Percentiles rank a stretch among this genome's conserved stretches.
Evolutionary conservation across 2,797 vertebrate species (phyloP).

Genomic region (Sphaeramia orbicularis): DNA sequence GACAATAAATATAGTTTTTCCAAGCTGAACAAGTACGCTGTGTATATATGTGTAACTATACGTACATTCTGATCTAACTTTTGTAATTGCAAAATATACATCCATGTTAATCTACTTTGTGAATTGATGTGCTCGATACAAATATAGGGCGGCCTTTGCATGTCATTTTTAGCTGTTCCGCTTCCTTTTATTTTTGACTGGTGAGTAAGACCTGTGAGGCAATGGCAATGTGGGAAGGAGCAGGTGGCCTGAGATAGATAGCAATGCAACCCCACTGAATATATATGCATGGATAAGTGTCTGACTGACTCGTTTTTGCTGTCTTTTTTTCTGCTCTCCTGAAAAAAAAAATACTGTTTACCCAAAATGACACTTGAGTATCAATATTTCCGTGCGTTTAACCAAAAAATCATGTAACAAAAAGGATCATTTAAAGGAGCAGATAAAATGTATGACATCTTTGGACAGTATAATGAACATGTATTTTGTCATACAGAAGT

Average conservation of each 20-base stretch:
- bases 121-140: background rate
- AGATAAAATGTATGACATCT: background rate
- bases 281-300: constrained; percentile 8
- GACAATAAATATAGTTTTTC: background rate
- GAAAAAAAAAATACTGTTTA: background rate
- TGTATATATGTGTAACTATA: background rate
- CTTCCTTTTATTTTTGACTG: constrained; percentile 13
- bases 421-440: background rate
- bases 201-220: constrained; percentile 36
- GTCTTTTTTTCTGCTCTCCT: background rate
- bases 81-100: background rate
- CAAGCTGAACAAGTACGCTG: background rate
- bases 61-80: too few relatives aligned
- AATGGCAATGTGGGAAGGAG: constrained; percentile 57
- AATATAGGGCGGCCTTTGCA: background rate
- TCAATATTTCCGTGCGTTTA: too few relatives aligned
- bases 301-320: constrained; percentile 1
- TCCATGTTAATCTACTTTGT: background rate
- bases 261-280: constrained; percentile 11
- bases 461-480: too few relatives aligned
- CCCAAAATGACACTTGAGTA: background rate
- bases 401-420: too few relatives aligned
- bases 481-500: too few relatives aligned
- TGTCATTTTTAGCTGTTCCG: constrained; percentile 12
- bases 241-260: constrained; percentile 58